phyloP scores from a whole-genome alignment of 2,797 vertebrate genomes.

The Caiman crocodilus region DNA sequence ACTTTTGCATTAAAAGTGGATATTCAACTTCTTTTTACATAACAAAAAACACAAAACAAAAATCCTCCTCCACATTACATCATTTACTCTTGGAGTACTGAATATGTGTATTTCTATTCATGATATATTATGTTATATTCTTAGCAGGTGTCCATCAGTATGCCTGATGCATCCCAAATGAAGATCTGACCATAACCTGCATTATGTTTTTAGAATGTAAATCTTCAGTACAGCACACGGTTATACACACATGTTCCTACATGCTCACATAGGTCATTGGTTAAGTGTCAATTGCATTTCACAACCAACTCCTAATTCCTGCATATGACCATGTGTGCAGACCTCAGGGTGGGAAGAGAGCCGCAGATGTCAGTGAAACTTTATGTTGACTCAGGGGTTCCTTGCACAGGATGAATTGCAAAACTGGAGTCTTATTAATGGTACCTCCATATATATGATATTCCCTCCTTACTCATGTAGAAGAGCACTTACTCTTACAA shows the following conservation, averaged over 20 bases:
- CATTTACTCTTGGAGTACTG: background rate
- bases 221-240: background rate
- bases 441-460: background rate
- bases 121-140: background rate
- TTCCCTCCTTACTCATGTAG: background rate
- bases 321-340: too few relatives aligned
- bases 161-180: background rate
- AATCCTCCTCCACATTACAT: background rate
- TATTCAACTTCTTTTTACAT: constrained; percentile 16
- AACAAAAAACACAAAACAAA: background rate
- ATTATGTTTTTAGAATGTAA: background rate
- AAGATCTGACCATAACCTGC: background rate
- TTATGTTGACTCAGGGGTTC: background rate
- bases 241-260: background rate
- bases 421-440: background rate
- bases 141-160: background rate
- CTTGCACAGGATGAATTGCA: background rate
- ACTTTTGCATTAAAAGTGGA: background rate
- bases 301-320: too few relatives aligned
- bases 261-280: background rate
- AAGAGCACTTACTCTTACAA: background rate
- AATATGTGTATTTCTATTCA: background rate
- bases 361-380: background rate
- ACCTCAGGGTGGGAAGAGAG: background rate
- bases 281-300: background rate